Base-by-base conservation (phyloP, 2,113 vertebrate species). In the Rhadina sibilatrix region DNA sequence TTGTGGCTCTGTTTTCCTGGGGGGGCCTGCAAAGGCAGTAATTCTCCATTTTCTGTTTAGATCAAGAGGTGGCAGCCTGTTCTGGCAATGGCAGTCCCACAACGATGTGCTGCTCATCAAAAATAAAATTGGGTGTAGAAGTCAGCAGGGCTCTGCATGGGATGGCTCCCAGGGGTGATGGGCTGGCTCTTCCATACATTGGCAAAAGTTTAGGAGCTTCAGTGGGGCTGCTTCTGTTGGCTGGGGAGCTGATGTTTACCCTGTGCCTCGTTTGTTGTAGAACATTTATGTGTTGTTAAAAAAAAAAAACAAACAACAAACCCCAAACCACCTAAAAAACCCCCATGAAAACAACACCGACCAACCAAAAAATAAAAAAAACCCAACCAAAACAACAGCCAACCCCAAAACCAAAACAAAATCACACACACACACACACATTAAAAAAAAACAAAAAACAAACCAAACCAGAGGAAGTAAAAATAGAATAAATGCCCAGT, bases 81-180 rank as follows among this genome's bases (percentile, higher is more conserved):
- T 89, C 60, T 87, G 76, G 56, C 40, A 68, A 5, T 24, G 21
- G 50, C 7, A 63, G 64, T n/a, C 27, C 44, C 44, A 59, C 54
- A 87, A 79, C 0, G 1, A 53, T 28, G 47, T 80, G 50, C 54
- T 82, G 20, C 69, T 89, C 75, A 31, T 82, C 94, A 88, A 88
- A 87, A 78, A 83, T 74, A 76, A 91, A 87, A 74, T 42, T 16
- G 20, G 44, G 56, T 90, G 84, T 37, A 50, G 74, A 76, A 87
- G 25, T 72, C 95, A 93, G 88, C 71, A 47, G 89, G 94, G 50
- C 24, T 91, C 61, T 89, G 53, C 59, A 74, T 50, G 5, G 88
- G 71, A 77, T 94, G 75, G 78, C 54, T 93, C 87, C 61, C 77
- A 78, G 79, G 90, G 70, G 70, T 38, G 89, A 96, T 94, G 93